A percentile compares a stretch with the other conserved stretches of the same genome.
These are phyloP conservation scores for Octopus sinensis DNA, from an alignment of 1,140 invertebrate genomes.

Conservation along the genomic window DNA sequence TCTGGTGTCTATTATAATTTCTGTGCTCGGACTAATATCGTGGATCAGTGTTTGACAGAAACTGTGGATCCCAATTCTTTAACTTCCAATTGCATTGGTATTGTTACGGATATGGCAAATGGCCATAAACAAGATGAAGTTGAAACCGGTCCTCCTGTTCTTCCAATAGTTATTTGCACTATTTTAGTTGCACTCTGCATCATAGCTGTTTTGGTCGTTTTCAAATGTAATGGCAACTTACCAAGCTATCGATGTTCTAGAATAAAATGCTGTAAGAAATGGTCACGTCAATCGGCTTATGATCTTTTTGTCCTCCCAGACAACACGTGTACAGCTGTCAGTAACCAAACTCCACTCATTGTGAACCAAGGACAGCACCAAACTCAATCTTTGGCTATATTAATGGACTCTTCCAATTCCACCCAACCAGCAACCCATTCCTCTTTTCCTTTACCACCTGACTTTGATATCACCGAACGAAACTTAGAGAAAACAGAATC, in stretches of 20 bases:
- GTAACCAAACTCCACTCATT: conserved; percentile 6
- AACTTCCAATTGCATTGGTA: conserved; percentile 3
- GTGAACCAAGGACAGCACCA: not conserved
- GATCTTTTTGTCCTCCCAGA: conserved; percentile 9
- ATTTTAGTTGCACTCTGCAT: not conserved
- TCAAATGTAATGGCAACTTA: not conserved
- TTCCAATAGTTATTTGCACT: not conserved
- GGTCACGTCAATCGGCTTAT: not conserved
- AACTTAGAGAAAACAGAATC: not conserved
- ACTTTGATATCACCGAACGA: not conserved
- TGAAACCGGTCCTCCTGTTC: not conserved
- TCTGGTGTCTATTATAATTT: conserved; percentile 2
- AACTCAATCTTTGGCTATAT: not conserved
- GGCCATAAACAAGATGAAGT: not conserved
- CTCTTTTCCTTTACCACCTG: not conserved
- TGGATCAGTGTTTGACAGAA: not conserved
- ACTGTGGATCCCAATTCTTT: not conserved
- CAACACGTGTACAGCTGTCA: not conserved
- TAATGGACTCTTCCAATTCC: not conserved
- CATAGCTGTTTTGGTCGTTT: not conserved
- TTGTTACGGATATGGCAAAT: not conserved
- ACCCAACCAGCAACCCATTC: not conserved
- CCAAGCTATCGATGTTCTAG: not conserved
- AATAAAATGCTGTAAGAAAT: not conserved
- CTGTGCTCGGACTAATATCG: not conserved